These are phyloP conservation scores for Sylvicapra grimmia DNA, from an alignment of 2,113 vertebrate species.

Conservation along the genomic window DNA sequence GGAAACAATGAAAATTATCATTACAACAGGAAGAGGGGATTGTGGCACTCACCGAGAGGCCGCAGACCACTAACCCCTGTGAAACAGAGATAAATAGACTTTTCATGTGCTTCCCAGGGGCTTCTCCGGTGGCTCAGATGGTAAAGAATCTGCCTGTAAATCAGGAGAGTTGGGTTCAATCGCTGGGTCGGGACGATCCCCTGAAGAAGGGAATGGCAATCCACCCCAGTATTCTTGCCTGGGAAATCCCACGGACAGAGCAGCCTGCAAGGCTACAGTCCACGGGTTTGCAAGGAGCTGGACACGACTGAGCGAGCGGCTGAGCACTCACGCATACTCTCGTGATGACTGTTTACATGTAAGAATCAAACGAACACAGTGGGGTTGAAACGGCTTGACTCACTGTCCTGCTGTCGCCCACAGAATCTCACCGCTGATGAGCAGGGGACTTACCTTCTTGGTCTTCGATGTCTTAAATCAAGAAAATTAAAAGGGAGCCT, in stretches of 20 bases:
- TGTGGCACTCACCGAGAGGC: rapidly evolving
- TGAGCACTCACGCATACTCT: neutral
- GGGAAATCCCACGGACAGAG: neutral
- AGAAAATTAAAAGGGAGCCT: neutral
- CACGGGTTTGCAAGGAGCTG: neutral
- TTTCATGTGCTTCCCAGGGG: neutral
- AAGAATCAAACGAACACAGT: neutral
- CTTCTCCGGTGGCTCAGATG: neutral
- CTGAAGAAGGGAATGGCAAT: neutral
- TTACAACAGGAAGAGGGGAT: neutral
- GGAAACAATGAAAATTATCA: neutral
- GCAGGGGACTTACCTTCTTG: neutral
- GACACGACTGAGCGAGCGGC: neutral
- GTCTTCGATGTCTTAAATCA: neutral
- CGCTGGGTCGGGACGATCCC: neutral
- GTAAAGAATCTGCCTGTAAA: neutral
- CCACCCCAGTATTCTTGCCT: neutral
- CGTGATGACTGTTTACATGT: rapidly evolving
- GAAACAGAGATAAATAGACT: neutral
- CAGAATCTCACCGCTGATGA: neutral
- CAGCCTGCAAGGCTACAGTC: neutral
- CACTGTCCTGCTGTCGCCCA: neutral
- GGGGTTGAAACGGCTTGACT: neutral
- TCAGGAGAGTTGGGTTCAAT: neutral
- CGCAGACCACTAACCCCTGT: rapidly evolving